Percentiles rank a stretch among this genome's conserved stretches.
Evolutionary conservation across 1,140 invertebrate genomes (phyloP).

Genomic region (Bombus confusus): DNA sequence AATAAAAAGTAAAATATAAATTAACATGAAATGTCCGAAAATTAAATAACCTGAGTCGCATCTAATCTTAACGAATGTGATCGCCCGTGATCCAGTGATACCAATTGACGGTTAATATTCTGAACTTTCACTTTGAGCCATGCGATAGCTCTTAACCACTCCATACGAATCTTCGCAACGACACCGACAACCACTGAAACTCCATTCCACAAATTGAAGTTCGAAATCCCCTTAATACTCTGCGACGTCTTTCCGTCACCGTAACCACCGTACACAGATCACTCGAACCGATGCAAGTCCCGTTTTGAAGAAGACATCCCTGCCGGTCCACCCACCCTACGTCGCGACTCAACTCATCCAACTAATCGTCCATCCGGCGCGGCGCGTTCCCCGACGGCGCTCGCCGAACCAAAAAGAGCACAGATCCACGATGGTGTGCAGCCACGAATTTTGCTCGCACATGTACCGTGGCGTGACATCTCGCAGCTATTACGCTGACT

Average conservation of each 20-base stretch:
- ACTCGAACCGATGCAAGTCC: not conserved
- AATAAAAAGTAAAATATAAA: too few relatives aligned
- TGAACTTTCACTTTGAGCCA: too few relatives aligned
- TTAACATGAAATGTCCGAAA: too few relatives aligned
- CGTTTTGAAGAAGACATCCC: slow-evolving; percentile 12
- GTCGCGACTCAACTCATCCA: slow-evolving; percentile 36
- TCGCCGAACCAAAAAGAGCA: slow-evolving; percentile 11
- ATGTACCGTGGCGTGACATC: slow-evolving; percentile 75
- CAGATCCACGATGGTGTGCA: not conserved
- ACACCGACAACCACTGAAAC: not conserved
- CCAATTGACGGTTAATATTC: too few relatives aligned
- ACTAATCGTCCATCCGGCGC: slow-evolving; percentile 50
- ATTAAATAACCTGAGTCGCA: too few relatives aligned
- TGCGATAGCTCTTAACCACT: not conserved
- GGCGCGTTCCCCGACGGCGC: slow-evolving; percentile 19
- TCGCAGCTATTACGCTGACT: slow-evolving; percentile 79
- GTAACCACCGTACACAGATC: not conserved
- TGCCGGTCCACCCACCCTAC: slow-evolving; percentile 1
- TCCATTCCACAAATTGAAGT: not conserved
- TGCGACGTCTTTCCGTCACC: not conserved
- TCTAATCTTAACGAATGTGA: too few relatives aligned
- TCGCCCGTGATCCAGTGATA: too few relatives aligned
- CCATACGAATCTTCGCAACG: not conserved
- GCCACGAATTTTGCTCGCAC: slow-evolving; percentile 58
- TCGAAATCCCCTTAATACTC: not conserved